Conservation (phyloP, 2,797 vertebrate species). For the Amblyraja radiata region DNA sequence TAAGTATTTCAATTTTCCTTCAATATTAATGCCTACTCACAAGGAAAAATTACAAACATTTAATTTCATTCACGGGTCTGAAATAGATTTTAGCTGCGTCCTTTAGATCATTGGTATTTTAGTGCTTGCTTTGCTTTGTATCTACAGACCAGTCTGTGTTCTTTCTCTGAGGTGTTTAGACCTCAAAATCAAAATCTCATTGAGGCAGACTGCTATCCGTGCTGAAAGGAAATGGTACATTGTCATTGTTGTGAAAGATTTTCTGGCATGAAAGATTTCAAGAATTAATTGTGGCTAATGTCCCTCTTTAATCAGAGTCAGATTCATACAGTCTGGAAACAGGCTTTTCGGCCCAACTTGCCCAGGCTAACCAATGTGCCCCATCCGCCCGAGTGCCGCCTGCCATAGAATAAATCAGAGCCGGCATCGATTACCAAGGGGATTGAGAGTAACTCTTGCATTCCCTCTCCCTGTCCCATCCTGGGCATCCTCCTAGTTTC, state of each 20-base stretch:
- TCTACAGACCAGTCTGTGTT: neutral
- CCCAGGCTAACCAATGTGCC: too few relatives aligned
- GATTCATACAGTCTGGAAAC: too few relatives aligned
- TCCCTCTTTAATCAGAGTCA: neutral
- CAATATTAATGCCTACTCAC: neutral
- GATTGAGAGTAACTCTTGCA: too few relatives aligned
- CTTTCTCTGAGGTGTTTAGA: neutral
- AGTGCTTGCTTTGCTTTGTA: neutral
- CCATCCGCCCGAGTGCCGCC: too few relatives aligned
- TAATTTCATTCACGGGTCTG: neutral
- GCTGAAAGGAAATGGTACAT: neutral
- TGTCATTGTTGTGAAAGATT: neutral
- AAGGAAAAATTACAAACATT: neutral
- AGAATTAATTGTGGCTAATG: neutral
- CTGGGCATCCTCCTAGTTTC: too few relatives aligned
- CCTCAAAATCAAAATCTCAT: too few relatives aligned
- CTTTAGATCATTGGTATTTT: neutral
- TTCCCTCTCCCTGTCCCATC: too few relatives aligned
- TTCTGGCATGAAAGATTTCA: neutral
- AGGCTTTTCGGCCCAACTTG: too few relatives aligned
- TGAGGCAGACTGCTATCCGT: neutral
- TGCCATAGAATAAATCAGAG: too few relatives aligned
- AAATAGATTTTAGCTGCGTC: neutral
- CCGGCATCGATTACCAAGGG: too few relatives aligned
- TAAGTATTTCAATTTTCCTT: neutral